Evolutionary conservation across 2,888 invertebrate species (phyloP).

Genomic region (Phyllotreta striolata): DNA sequence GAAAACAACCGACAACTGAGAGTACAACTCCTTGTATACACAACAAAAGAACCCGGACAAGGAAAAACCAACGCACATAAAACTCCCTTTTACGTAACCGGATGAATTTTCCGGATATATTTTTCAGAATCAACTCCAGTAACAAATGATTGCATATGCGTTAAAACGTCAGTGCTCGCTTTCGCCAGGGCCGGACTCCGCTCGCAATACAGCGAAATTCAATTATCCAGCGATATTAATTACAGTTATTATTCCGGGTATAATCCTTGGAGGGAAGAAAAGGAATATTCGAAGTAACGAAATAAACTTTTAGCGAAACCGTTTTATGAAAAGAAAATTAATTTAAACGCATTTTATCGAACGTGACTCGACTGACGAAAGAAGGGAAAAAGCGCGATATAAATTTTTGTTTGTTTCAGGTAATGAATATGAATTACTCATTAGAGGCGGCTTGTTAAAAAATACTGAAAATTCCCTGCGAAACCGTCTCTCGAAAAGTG

Average conservation of each 20-base stretch:
- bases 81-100: conserved; percentile 26
- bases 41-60: conserved; percentile 20
- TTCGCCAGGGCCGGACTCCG: conserved; percentile 8
- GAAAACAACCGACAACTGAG: conserved; percentile 22
- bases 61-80: conserved; percentile 27
- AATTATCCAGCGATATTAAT: no score
- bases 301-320: conserved; percentile 6
- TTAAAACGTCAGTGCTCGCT: conserved; percentile 40
- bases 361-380: conserved; percentile 17
- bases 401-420: conserved; percentile 22
- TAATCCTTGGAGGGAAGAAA: not conserved
- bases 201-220: no score
- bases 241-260: no score
- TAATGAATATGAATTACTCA: conserved; percentile 25
- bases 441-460: conserved; percentile 2
- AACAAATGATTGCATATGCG: conserved; percentile 42
- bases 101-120: conserved; percentile 34
- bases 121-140: conserved; percentile 33
- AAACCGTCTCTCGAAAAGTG: no score
- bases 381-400: conserved; percentile 9
- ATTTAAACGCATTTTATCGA: conserved; percentile 17
- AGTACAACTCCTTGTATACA: conserved; percentile 20
- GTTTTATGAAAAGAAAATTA: conserved; percentile 17
- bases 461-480: no score
- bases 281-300: conserved; percentile 2